A percentile compares a stretch with the other conserved stretches of the same genome.
These are phyloP conservation scores for Liparis tanakae DNA, from an alignment of 2,797 vertebrate genomes.

Conservation along the genomic window DNA sequence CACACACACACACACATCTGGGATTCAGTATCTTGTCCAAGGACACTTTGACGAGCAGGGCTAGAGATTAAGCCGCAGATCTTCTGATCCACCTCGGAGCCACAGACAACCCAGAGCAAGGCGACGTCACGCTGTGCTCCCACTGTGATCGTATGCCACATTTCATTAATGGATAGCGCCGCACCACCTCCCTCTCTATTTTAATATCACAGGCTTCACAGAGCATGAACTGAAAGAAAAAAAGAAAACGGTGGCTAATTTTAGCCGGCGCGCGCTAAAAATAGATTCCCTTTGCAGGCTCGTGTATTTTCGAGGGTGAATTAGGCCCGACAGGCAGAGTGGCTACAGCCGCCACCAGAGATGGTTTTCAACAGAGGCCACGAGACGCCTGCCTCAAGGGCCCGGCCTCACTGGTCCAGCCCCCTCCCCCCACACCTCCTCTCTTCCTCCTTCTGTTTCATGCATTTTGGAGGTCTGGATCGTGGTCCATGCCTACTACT, in stretches of 20 bases:
- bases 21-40: neutral
- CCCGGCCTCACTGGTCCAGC: too few relatives aligned
- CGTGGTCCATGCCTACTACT: too few relatives aligned
- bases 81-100: neutral
- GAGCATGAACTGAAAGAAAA: neutral
- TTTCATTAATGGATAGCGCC: neutral
- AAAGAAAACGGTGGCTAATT: conserved; percentile 1
- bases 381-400: neutral
- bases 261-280: neutral
- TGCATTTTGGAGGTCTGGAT: too few relatives aligned
- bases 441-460: too few relatives aligned
- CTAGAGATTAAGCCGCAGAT: neutral
- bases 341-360: neutral
- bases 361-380: neutral
- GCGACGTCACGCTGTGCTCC: neutral
- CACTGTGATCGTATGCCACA: neutral
- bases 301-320: neutral
- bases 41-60: neutral
- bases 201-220: neutral
- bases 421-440: too few relatives aligned
- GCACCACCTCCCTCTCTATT: too few relatives aligned
- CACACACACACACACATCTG: neutral
- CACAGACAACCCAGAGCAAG: neutral
- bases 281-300: neutral
- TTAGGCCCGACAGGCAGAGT: neutral